phyloP scores from a whole-genome alignment of 2,888 invertebrate genomes.

The Pristionchus entomophagus region DNA sequence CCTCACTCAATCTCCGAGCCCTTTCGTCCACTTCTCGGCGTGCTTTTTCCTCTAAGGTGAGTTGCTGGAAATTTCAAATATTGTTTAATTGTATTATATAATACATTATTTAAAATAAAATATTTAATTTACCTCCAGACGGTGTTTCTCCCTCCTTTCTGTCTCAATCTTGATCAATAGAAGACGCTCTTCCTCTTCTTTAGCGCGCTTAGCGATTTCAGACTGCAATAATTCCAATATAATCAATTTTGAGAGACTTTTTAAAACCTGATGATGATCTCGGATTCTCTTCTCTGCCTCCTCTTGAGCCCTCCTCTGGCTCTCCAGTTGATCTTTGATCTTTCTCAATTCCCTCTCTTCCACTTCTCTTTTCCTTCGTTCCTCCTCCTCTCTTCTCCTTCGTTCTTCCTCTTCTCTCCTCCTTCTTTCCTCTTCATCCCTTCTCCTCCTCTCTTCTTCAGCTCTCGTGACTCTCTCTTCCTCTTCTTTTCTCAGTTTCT shows the following conservation, averaged over 20 bases:
- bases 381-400: neutral
- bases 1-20: slow-evolving; percentile 15
- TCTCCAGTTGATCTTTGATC: slow-evolving; percentile 15
- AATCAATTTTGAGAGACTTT: neutral
- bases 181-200: slow-evolving; percentile 9
- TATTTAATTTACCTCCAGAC: neutral
- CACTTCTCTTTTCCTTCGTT: neutral
- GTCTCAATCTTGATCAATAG: neutral
- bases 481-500: neutral
- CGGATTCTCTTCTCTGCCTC: neutral
- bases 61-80: neutral
- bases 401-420: slow-evolving; percentile 18
- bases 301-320: neutral
- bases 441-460: no score
- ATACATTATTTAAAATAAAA: neutral
- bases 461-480: neutral
- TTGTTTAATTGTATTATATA: neutral
- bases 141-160: slow-evolving; percentile 11
- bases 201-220: neutral
- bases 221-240: neutral
- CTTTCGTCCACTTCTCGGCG: neutral
- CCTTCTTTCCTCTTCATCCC: neutral
- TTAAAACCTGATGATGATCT: neutral
- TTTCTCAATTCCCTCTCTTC: slow-evolving; percentile 3
- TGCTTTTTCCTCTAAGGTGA: neutral